Conservation (phyloP, 2,888 invertebrate genomes). For the Steinernema hermaphroditum region DNA sequence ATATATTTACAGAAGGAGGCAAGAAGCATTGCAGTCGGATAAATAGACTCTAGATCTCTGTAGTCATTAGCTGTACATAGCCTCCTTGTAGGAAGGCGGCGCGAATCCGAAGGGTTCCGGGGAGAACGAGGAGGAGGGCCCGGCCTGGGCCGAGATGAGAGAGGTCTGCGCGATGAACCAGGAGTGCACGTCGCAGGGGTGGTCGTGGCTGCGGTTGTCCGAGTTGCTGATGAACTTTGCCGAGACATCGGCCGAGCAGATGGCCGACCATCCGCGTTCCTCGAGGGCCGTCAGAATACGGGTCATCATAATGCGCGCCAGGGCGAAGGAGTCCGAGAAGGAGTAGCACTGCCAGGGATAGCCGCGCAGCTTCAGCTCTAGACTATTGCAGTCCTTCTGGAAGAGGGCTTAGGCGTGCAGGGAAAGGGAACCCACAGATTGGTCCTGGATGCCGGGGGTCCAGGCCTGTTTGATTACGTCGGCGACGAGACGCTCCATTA, state of each 20-base stretch:
- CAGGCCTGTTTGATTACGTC: slow-evolving; percentile 32
- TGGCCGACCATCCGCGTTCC: slow-evolving; percentile 34
- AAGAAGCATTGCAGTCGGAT: no score
- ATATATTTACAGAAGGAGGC: no score
- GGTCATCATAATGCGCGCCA: slow-evolving; percentile 34
- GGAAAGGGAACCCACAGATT: background rate
- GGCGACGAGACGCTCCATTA: background rate
- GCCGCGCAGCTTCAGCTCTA: slow-evolving; percentile 37
- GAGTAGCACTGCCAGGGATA: slow-evolving; percentile 35
- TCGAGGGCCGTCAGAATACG: slow-evolving; percentile 30
- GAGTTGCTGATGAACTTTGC: slow-evolving; percentile 35
- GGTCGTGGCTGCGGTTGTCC: background rate
- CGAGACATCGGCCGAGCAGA: slow-evolving; percentile 41
- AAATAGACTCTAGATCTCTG: no score
- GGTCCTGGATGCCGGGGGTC: slow-evolving; percentile 34
- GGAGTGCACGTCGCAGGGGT: slow-evolving; percentile 37
- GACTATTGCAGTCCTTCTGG: background rate
- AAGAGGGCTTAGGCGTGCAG: no score
- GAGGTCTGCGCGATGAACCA: slow-evolving; percentile 35
- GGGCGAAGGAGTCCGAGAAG: slow-evolving; percentile 31
- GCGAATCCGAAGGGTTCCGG: background rate
- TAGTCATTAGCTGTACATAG: no score
- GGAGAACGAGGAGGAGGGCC: background rate
- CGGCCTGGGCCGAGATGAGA: background rate
- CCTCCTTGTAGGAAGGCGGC: slow-evolving; percentile 14